Base-by-base conservation (phyloP, 1,140 invertebrate species). In the Oreohelix idahoensis region DNA sequence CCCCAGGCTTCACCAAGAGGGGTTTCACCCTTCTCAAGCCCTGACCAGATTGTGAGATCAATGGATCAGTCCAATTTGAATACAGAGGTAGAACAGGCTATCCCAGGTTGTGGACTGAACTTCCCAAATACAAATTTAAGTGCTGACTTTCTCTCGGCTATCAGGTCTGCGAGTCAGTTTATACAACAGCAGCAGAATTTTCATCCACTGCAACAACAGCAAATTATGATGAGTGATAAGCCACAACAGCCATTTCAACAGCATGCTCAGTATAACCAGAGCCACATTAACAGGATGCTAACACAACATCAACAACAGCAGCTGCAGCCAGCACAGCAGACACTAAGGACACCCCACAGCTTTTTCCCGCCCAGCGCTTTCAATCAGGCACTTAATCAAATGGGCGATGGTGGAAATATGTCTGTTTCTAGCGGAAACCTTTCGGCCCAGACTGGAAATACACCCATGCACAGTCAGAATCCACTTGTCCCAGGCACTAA, bases 231-330 rank as follows among this genome's bases (percentile, higher is more conserved):
- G 26, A 5, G 10, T 36, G 51, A 66, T n/a, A 39, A 36, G 26
- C 77, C 13, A 11, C 58, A 29, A 45, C 77, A 42, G 58, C 77
- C 51, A 26, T 79, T 63, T 32, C 75, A 35, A n/a, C 39, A 49
- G 20, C 45, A 77, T 36, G 17, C 39, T 5, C 75, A 77, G 45
- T 77, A 49, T 58, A 66, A 45, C 58, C 82, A 38, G 84, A 84
- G 36, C 53, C 74, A 49, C 86, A 83, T 36, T 73, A 82, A 74
- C 85, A 87, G 69, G 51, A 77, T 35, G 29, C 84, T 85, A 73
- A 81, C 87, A 71, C 85, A 86, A 63, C 83, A 85, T 38, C 85
- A 84, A 35, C 77, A 84, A 39, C 80, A 86, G 71, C 83, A 86
- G 51, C 86, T 85, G 42, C 73, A 83, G 63, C 69, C 81, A 77